Conservation (phyloP, 2,888 invertebrate species). For the Eristalis pertinax region DNA sequence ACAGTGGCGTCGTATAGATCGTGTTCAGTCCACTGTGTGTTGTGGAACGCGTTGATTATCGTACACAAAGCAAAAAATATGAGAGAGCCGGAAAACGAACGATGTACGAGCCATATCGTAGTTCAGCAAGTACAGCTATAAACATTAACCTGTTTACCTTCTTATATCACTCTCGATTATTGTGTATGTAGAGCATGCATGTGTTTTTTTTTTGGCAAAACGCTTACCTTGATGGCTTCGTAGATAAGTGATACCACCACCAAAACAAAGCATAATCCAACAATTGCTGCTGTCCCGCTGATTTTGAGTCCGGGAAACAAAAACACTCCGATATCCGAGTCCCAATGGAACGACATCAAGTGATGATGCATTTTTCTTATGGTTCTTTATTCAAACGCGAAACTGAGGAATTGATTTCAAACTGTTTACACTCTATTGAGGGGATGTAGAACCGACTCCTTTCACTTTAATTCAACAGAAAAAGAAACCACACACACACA, state of each 20-base stretch:
- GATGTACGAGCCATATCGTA: background rate
- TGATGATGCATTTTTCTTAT: conserved; percentile 68
- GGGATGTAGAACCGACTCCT: background rate
- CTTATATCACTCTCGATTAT: background rate
- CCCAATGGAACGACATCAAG: conserved; percentile 87
- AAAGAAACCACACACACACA: background rate
- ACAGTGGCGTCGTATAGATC: background rate
- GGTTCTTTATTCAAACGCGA: background rate
- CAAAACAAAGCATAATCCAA: conserved; percentile 83
- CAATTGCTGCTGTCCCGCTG: conserved; percentile 82
- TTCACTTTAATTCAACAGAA: conserved; percentile 15
- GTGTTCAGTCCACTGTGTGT: background rate
- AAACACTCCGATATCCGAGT: conserved; percentile 84
- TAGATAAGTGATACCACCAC: conserved; percentile 47
- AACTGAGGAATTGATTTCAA: conserved; percentile 6
- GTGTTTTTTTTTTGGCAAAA: background rate
- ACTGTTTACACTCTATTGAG: conserved; percentile 5
- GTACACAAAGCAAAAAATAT: background rate
- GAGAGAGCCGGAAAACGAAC: background rate
- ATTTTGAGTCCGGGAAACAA: conserved; percentile 85
- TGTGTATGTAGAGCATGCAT: too few species aligned
- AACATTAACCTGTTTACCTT: background rate
- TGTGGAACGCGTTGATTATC: background rate
- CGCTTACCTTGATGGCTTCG: conserved; percentile 61
- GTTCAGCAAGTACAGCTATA: background rate